Percentiles rank a stretch among this genome's conserved stretches.
Conservation (phyloP, 2,113 vertebrate species). For the Hyperoodon ampullatus region DNA sequence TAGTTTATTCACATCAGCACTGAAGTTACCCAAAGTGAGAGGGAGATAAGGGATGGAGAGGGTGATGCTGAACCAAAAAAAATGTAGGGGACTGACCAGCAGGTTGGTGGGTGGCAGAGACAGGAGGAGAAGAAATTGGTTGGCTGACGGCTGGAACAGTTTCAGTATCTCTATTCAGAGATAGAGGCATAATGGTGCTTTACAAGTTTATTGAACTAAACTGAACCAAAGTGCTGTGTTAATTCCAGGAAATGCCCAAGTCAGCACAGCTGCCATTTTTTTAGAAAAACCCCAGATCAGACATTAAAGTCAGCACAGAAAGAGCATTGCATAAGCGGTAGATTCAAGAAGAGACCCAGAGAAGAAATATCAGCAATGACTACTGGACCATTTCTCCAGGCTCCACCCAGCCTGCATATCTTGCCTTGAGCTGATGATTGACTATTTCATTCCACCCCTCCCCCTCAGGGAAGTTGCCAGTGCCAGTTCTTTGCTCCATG, state of each 20-base stretch:
- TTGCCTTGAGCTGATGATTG: not conserved
- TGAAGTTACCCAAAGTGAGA: not conserved
- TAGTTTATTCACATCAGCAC: not conserved
- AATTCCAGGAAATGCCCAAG: constrained; percentile 38
- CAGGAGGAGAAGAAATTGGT: not conserved
- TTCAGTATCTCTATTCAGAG: not conserved
- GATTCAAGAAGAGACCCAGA: not conserved
- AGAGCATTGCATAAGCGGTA: not conserved
- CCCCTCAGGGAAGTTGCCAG: not conserved
- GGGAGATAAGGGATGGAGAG: not conserved
- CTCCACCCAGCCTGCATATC: not conserved
- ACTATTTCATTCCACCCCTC: not conserved
- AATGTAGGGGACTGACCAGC: not conserved
- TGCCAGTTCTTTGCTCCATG: not conserved
- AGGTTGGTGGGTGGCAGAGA: not conserved
- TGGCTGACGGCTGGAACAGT: not conserved
- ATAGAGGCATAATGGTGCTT: not conserved
- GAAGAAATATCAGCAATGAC: not conserved
- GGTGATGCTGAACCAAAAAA: not conserved
- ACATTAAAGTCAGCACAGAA: not conserved
- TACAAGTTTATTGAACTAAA: not conserved
- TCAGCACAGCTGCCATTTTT: constrained; percentile 57
- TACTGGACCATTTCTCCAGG: not conserved
- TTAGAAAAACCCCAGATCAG: not conserved
- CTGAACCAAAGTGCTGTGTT: constrained; percentile 15